Base-by-base conservation (phyloP, 2,113 vertebrate genomes). In the Calonectris borealis region DNA sequence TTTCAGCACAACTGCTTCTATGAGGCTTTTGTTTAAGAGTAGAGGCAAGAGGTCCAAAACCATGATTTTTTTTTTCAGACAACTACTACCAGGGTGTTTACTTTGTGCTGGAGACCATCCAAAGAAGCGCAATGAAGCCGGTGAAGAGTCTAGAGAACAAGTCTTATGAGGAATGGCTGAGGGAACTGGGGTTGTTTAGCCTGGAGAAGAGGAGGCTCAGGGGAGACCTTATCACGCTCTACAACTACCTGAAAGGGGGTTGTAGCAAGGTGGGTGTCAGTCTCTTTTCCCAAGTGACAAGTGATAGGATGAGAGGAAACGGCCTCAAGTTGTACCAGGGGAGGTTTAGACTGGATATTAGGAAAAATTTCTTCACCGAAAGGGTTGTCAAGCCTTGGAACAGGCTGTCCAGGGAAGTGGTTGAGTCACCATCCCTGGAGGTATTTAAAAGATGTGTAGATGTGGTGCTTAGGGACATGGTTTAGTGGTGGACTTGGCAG, bases 171-270 rank as follows among this genome's bases (percentile, higher is more conserved):
- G 11, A 71, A 40, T 1, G 1, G 26, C 22, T 70, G 42, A 76
- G 22, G 31, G 15, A 92, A 32, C 21, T 29, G 31, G 5, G 7
- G 22, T 21, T 64, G 21, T 62, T 87, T 24, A 76, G 31, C 0
- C 25, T 62, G 40, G 4, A 69, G 21, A 40, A 92, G 27, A 75
- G 48, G 25, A 55, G 31, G 40, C 21, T 75, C 2, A 24, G 32
- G 52, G 12, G n/a, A 54, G 40, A 61, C 12, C 20, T 18, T 26
- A 12, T 16, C 0, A 0, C 24, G 32, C 16, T 24, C 66, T 36
- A 75, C 16, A 86, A 12, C 12, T 55, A 13, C 21, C 10, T 75
- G 32, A 68, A 26, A 68, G 52, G n/a, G 64, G n/a, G 49, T 16
- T 54, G 66, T 13, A 42, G 19, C 1, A 1, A 65, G 14, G 36